These are phyloP conservation scores for Tyria jacobaeae DNA, from an alignment of 2,888 invertebrate species.

Conservation along the genomic window DNA sequence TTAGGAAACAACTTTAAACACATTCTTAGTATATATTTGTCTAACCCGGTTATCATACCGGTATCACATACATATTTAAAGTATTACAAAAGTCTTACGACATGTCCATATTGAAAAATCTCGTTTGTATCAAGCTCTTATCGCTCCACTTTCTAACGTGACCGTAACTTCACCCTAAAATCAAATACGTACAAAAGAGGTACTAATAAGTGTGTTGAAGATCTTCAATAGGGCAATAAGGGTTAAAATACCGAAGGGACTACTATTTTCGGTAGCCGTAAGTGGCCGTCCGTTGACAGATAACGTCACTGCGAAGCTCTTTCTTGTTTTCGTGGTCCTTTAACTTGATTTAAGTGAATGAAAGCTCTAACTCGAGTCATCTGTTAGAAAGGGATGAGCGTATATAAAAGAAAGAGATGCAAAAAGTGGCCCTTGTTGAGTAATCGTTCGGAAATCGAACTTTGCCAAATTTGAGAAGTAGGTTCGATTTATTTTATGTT, in stretches of 20 bases:
- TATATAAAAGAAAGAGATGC: slow-evolving; percentile 21
- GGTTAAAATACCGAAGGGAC: slow-evolving; percentile 52
- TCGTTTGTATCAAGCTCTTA: slow-evolving; percentile 73
- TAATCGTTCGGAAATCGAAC: slow-evolving; percentile 56
- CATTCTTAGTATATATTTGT: neutral
- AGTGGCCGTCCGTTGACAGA: slow-evolving; percentile 75
- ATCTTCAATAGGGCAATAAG: slow-evolving; percentile 32
- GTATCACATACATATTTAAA: slow-evolving; percentile 4
- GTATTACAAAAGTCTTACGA: neutral
- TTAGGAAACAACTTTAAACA: neutral
- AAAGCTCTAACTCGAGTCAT: slow-evolving; percentile 63
- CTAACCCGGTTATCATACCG: neutral
- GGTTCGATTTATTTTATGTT: slow-evolving; percentile 32
- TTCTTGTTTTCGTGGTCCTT: slow-evolving; percentile 76
- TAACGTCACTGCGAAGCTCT: slow-evolving; percentile 72
- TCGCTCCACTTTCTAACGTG: slow-evolving; percentile 64
- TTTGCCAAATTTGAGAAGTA: slow-evolving; percentile 43
- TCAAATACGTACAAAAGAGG: slow-evolving; percentile 30
- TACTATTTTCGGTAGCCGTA: too few species aligned
- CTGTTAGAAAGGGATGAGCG: slow-evolving; percentile 49
- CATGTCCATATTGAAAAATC: slow-evolving; percentile 43
- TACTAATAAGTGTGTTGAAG: slow-evolving; percentile 21
- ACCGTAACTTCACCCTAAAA: slow-evolving; percentile 45
- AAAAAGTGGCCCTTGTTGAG: slow-evolving; percentile 33
- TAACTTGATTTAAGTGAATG: slow-evolving; percentile 77